These are phyloP conservation scores for Siniperca knerii DNA, from an alignment of 2,113 vertebrate species.

Conservation along the genomic window DNA sequence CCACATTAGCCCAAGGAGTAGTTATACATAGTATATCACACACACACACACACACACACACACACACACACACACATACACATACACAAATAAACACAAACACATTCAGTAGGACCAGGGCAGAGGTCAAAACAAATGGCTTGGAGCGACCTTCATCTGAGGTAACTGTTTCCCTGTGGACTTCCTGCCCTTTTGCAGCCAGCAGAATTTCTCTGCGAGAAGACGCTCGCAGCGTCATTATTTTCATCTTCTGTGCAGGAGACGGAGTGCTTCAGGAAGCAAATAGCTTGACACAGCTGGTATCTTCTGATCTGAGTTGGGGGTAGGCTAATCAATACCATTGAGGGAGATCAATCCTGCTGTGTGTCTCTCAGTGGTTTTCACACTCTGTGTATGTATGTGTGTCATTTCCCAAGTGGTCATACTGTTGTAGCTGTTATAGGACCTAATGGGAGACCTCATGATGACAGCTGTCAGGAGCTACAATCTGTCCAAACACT, in stretches of 20 bases:
- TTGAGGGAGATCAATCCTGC: slow-evolving; percentile 69
- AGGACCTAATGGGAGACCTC: slow-evolving; percentile 61
- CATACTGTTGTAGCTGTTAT: slow-evolving; percentile 40
- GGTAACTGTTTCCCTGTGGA: slow-evolving; percentile 70
- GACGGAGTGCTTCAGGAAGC: slow-evolving; percentile 68
- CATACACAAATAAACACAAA: slow-evolving; percentile 17
- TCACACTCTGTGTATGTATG: slow-evolving; percentile 44
- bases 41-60: slow-evolving; percentile 16
- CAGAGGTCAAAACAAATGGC: slow-evolving; percentile 67
- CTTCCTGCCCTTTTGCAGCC: slow-evolving; percentile 75
- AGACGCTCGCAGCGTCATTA: slow-evolving; percentile 66
- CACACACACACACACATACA: slow-evolving; percentile 12
- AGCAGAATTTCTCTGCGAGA: slow-evolving; percentile 59
- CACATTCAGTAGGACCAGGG: slow-evolving; percentile 36
- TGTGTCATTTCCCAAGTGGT: slow-evolving; percentile 61
- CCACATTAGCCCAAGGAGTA: background rate
- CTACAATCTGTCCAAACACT: slow-evolving; percentile 23
- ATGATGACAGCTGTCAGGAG: slow-evolving; percentile 24
- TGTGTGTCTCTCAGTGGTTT: slow-evolving; percentile 54
- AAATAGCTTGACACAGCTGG: slow-evolving; percentile 78
- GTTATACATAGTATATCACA: slow-evolving; percentile 3
- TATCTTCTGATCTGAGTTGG: slow-evolving; percentile 72
- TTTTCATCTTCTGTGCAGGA: slow-evolving; percentile 75
- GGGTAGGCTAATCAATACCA: slow-evolving; percentile 78
- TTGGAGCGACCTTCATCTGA: slow-evolving; percentile 59